Evolutionary conservation across 1,140 invertebrate genomes (phyloP).

Genomic region (Diuraphis noxia): DNA sequence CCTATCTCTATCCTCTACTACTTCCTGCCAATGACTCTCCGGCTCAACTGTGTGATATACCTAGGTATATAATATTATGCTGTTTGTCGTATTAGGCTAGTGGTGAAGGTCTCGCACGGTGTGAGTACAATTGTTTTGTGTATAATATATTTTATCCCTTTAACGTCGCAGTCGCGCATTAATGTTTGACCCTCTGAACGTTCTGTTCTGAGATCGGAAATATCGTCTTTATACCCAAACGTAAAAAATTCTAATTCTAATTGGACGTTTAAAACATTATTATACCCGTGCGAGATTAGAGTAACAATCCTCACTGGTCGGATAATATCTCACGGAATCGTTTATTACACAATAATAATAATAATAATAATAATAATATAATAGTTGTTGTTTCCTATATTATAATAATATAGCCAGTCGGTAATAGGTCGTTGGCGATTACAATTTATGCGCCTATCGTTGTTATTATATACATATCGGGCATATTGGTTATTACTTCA

Average conservation of each 20-base stretch:
- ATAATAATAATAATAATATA: no score
- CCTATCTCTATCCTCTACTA: no score
- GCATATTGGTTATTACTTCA: neutral
- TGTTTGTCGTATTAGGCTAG: neutral
- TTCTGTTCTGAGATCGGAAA: neutral
- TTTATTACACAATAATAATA: neutral
- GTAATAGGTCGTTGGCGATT: neutral
- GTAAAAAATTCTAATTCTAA: neutral
- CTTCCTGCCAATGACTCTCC: no score
- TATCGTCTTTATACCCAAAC: neutral
- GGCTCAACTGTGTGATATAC: no score
- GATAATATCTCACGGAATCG: neutral
- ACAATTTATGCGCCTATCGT: neutral
- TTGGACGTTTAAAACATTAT: neutral
- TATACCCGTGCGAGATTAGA: neutral
- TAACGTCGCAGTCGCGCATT: neutral
- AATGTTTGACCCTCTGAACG: neutral
- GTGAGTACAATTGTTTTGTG: neutral
- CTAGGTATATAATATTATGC: no score
- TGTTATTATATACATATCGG: neutral
- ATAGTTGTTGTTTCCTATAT: neutral
- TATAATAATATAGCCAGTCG: neutral
- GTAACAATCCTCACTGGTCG: neutral
- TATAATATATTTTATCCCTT: neutral
- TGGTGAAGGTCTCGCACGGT: neutral